Evolutionary conservation across 2,888 invertebrate species (phyloP), one percentile per base, ranked within the genome.

Genomic region (Campaea margaritaria): DNA sequence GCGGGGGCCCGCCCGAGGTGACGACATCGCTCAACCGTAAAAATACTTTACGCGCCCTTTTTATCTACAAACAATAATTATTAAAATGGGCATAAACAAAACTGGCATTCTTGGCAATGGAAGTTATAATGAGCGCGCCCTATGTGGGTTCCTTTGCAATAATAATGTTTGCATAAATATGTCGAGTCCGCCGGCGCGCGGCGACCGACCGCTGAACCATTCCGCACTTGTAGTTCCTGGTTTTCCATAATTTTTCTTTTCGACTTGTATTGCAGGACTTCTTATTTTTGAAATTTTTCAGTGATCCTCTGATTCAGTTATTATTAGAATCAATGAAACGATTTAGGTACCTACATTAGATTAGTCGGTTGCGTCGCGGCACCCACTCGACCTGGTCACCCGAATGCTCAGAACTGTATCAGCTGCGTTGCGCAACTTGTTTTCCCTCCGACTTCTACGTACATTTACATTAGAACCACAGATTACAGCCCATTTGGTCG

Each of bases 31-130:
- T 58, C 49, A 68, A 67, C 62, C 54, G 63, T 67, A 58, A 58
- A 58, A 49, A 58, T 74, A 49, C 31, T 13, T 34, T 38, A 49
- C 70, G 70, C 68, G 73, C 72, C n/a, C 65, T 65, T 16, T 75
- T 76, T 76, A 78, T 78, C 75, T 75, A 76, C 72, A 76, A 67
- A 66, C 73, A 79, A 21, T 21, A 21, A 79, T 78, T 78, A 82
- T 78, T 75, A 75, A 76, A 77, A 77, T 74, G 68, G 70, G 74
- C 69, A 75, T 71, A 69, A 67, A 73, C 34, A 68, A 68, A 64
- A 58, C 59, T 64, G 52, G 41, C 54, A 42, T 67, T 68, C 62
- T 63, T 58, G 31, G 62, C 58, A 58, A 52, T 52, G 51, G 15
- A 55, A 41, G 34, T 62, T 56, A 52, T 48, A 36, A 28, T 34